phyloP scores from a whole-genome alignment of 2,113 vertebrate genomes.

The Antidorcas marsupialis region DNA sequence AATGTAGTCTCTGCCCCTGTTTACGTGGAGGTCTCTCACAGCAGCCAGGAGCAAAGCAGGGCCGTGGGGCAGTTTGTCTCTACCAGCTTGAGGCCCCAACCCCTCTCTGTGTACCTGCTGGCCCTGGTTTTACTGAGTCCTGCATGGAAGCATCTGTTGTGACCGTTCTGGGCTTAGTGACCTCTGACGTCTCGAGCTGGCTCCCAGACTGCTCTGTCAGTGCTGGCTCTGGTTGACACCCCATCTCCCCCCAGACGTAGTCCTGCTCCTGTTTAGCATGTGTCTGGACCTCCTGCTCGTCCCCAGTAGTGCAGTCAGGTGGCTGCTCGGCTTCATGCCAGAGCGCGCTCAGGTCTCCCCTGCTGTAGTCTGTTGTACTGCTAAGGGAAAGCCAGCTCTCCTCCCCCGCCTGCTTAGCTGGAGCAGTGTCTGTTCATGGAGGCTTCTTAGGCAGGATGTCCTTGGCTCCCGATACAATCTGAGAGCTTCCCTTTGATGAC shows the following conservation, averaged over 20 bases:
- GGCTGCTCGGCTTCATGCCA: not conserved
- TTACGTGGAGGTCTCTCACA: not conserved
- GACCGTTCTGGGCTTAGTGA: not conserved
- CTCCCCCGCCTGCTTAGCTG: conserved; percentile 13
- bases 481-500: not conserved
- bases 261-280: not conserved
- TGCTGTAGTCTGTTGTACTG: not conserved
- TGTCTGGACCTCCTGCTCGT: not conserved
- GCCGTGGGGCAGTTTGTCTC: not conserved
- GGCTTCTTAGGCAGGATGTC: not conserved
- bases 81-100: not conserved
- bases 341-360: not conserved
- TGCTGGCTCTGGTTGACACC: not conserved
- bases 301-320: not conserved
- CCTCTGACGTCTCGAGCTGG: not conserved
- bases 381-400: not conserved
- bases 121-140: not conserved
- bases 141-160: not conserved
- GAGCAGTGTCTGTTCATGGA: conserved; percentile 56
- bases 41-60: not conserved
- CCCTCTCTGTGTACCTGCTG: not conserved
- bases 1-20: not conserved
- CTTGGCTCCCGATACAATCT: not conserved
- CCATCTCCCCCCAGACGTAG: not conserved
- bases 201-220: not conserved